Base-by-base conservation (phyloP, 2,113 vertebrate species). In the Sylvilagus bachmani region DNA sequence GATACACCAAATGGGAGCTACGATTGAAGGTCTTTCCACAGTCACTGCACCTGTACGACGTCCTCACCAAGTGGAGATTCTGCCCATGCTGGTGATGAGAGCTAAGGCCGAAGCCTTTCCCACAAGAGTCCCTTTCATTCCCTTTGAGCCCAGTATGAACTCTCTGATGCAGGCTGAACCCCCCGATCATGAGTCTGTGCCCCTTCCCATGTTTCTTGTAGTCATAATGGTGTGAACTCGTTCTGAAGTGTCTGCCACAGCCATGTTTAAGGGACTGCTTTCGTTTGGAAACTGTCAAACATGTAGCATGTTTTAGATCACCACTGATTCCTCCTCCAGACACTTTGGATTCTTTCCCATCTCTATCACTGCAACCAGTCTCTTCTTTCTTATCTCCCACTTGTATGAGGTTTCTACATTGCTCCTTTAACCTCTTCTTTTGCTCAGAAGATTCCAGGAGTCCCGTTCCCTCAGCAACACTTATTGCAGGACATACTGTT, bases 11-110 rank as follows among this genome's bases (percentile, higher is more conserved):
- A 14, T 95, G 94, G 10, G 95, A 95, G n/a, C 93, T 90, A 0
- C 67, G 69, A 5, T 22, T 44, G 66, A 98, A 98, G 53, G 84
- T 58, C 80, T 74, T 96, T 36, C 92, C 94, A 10, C 97, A 97
- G 58, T 97, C 93, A 1, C 31, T 33, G 58, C 96, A 97, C 22
- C 55, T 94, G 31, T 90, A 91, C 0, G 2, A 21, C 0, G 10
- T 3, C 10, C 25, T 62, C 96, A 95, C 93, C 0, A 94, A 49
- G 69, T 97, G 97, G 19, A 97, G 98, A 24, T 90, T 97, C 62
- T 98, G 89, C 36, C 71, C 90, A 1, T 25, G 71, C 0, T 64
- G 95, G 12, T 9, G 51, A 31, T 21, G 64, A 33, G 82, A 13
- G 14, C 88, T 31, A 5, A 80, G 96, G 86, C 81, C 29, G 27